Base-by-base conservation (phyloP, 2,113 vertebrate species). In the Delphinus delphis region DNA sequence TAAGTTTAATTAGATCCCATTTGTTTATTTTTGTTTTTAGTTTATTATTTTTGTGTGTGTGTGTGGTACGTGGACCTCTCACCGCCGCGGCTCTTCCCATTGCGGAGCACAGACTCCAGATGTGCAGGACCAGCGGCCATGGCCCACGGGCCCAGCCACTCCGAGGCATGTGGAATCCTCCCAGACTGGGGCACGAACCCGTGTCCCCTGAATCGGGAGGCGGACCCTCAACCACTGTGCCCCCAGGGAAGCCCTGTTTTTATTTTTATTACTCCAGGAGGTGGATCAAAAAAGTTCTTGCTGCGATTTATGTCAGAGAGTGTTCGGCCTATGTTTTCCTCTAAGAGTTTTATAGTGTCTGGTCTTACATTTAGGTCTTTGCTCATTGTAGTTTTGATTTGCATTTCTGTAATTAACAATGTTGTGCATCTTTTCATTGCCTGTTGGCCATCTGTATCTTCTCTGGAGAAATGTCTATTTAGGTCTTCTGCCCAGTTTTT, bases 41-140 rank as follows among this genome's bases (percentile, higher is more conserved):
- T 12, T 47, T 47, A 47, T 38, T 38, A 38, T 38, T 38, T 38
- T 38, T 38, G 4, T 38, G 38, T 38, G 38, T 38, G 38, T 38
- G 38, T 38, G 38, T 38, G 38, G 38, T 38, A 38, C 41, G 3
- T 6, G 2, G 47, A 0, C 47, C 11, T 47, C 47, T 47, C 47
- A 47, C 47, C 2, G 0, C 11, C 2, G 2, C 0, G 0, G 11
- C 47, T 11, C 11, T 2, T 47, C 47, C 47, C 11, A 3, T 12
- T 12, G 47, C 2, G 0, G 47, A 47, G 47, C 47, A 12, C 47
- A 47, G 11, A 11, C 47, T 47, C 10, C 2, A 2, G 47, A 47
- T 11, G 11, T 0, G 0, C 47, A 47, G 47, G 11, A 11, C 11
- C 47, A 47, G 47, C 0, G 47, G 47, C 11, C 11, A 47, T 47